Evolutionary conservation across 2,888 invertebrate genomes (phyloP), one percentile per base, ranked within the genome.

Genomic region (Arenicola marina): DNA sequence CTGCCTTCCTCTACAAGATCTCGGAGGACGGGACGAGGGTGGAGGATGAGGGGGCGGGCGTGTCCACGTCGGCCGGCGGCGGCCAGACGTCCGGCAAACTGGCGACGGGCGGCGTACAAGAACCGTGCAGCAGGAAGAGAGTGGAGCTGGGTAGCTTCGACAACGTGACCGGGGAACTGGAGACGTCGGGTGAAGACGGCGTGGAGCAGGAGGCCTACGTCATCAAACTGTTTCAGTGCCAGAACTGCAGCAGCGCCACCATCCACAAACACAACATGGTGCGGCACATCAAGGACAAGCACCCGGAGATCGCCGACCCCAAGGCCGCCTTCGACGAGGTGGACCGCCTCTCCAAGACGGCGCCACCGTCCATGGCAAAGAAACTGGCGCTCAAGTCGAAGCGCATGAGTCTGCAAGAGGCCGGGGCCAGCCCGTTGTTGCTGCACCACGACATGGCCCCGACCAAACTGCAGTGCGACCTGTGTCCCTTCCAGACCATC

Each of bases 401-500:
- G n/a, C n/a, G n/a, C n/a, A n/a, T n/a, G n/a, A n/a, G n/a, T n/a
- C n/a, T n/a, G n/a, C n/a, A 38, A n/a, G 11, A 15, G 11, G n/a
- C n/a, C n/a, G 53, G 31, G 7, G 29, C 29, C 28, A 24, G 7
- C 7, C n/a, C 15, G 7, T 18, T 18, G 48, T 32, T 32, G 15
- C 7, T 7, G 15, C 11, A 7, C 11, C 7, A 28, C 7, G 4
- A 11, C 53, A 53, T 31, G 31, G 4, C 15, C 28, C 48, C 15
- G 24, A 7, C 24, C 11, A 24, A 48, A 24, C 75, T 76, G 51
- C 58, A 76, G 29, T 92, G 92, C 76, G 86, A 87, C 32, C 87
- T 89, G 67, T 92, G 92, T 79, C 92, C 92, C 0, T 92, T 88
- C 80, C 69, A 67, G 46, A 76, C 78, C 4, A 69, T 71, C 57